phyloP scores from a whole-genome alignment of 2,888 invertebrate species.

The Phalangium opilio region DNA sequence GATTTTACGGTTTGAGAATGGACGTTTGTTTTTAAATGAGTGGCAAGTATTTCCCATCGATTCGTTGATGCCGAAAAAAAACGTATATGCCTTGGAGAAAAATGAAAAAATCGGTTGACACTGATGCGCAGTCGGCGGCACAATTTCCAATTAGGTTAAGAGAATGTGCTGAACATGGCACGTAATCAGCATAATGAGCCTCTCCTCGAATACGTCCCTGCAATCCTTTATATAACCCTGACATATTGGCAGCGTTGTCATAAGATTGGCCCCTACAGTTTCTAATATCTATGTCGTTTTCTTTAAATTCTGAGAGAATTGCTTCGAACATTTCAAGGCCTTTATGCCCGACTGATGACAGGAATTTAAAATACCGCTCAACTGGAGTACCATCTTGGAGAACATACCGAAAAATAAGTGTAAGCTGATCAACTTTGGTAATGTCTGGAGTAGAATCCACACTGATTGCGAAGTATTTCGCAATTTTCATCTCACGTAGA shows the following conservation, averaged over 20 bases:
- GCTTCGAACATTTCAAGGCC: neutral
- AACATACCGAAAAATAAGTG: slow-evolving; percentile 10
- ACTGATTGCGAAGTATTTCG: slow-evolving; percentile 5
- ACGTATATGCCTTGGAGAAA: neutral
- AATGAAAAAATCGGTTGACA: neutral
- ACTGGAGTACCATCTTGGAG: neutral
- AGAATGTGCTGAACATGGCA: neutral
- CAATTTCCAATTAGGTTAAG: neutral
- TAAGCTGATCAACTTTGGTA: slow-evolving; percentile 14
- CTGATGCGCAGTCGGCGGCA: neutral
- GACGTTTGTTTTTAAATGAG: neutral
- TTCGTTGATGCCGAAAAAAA: neutral
- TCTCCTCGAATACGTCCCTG: neutral
- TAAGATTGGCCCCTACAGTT: slow-evolving; percentile 13
- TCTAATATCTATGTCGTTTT: slow-evolving; percentile 7
- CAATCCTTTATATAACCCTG: no score
- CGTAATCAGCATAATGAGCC: neutral
- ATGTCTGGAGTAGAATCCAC: slow-evolving; percentile 14
- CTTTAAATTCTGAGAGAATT: slow-evolving; percentile 3
- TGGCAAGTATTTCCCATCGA: neutral
- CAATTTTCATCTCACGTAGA: neutral
- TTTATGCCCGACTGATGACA: slow-evolving; percentile 1
- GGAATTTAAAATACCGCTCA: neutral
- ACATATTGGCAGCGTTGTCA: slow-evolving; percentile 1
- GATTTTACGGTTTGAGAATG: neutral